Base-by-base conservation (phyloP, 2,113 vertebrate genomes). In the Rhegmatorhina hoffmannsi region DNA sequence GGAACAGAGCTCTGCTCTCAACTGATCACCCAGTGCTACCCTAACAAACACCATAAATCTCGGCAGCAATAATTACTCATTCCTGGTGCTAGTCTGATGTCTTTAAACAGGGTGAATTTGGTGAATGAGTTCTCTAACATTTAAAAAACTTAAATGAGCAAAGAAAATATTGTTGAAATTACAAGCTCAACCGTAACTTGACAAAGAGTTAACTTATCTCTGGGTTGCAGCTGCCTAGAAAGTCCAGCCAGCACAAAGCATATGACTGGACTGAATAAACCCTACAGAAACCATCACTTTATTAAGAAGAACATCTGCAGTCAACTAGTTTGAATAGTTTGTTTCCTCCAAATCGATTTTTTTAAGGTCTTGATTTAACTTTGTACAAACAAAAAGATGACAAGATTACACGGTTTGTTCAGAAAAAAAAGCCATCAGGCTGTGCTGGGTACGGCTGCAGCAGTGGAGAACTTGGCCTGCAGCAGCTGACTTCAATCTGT, bases 171-270 rank as follows among this genome's bases (percentile, higher is more conserved):
- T 7, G 36, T 52, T 76, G 34, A 58, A 75, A 79, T 64, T 19
- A 78, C n/a, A 26, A 88, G n/a, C 69, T 91, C 20, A 49, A 8
- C 29, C n/a, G 19, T 44, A 87, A 80, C 40, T 8, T 12, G 3
- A 62, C 62, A 60, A 68, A 69, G 59, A 85, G 46, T 85, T 62
- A 53, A 91, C 66, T 95, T 96, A 91, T 84, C 90, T 95, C 70
- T 49, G 74, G 31, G 49, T 33, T 89, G 81, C 95, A 95, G 95
- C 91, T 87, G 86, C 66, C 70, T 47, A 29, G 60, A 38, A 83
- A 72, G 78, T 49, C 66, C 60, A 63, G 69, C 67, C 77, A 94
- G 78, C 76, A 87, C 36, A 52, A 86, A 83, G 82, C 9, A 40
- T 8, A 44, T 1, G 5, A 74, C 66, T 64, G 29, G 34, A 59